Evolutionary conservation across 2,888 invertebrate genomes (phyloP).

Genomic region (Drosophila mimetica): DNA sequence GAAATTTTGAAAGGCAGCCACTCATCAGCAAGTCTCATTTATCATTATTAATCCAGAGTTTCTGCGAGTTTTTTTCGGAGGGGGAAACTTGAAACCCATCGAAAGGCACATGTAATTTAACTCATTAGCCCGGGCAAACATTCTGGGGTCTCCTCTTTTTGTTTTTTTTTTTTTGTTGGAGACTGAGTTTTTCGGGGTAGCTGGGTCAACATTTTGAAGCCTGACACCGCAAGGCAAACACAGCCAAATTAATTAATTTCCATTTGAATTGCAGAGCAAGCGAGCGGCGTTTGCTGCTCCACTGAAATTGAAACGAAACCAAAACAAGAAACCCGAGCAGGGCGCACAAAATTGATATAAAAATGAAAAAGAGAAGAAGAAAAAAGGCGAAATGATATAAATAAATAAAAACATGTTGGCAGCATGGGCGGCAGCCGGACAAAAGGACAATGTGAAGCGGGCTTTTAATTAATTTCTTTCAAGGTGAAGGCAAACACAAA

Average conservation of each 20-base stretch:
- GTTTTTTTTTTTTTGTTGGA: neutral
- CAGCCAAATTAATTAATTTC: conserved; percentile 69
- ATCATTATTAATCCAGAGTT: conserved; percentile 33
- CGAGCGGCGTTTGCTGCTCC: neutral
- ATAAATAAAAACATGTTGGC: conserved; percentile 22
- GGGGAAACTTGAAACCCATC: neutral
- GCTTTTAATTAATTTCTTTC: conserved; percentile 49
- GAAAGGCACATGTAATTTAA: conserved; percentile 56
- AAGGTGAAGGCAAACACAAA: conserved; percentile 38
- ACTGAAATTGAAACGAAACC: conserved; percentile 19
- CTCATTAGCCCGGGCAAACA: conserved; percentile 47
- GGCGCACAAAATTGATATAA: conserved; percentile 12
- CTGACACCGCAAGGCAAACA: conserved; percentile 53
- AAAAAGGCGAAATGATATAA: conserved; percentile 18
- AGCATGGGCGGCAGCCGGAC: conserved; percentile 13
- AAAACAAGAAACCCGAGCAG: conserved; percentile 10
- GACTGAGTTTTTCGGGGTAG: neutral
- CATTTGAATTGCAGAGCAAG: conserved; percentile 60
- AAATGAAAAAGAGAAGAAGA: neutral
- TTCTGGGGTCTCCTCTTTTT: neutral
- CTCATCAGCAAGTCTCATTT: conserved; percentile 40
- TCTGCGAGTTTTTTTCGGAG: neutral
- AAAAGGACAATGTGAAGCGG: conserved; percentile 35
- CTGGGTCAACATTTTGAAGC: conserved; percentile 41
- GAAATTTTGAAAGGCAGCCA: conserved; percentile 10